A percentile compares a stretch with the other conserved stretches of the same genome.
phyloP scores from a whole-genome alignment of 2,797 vertebrate genomes.

The Enteromius viviparus region DNA sequence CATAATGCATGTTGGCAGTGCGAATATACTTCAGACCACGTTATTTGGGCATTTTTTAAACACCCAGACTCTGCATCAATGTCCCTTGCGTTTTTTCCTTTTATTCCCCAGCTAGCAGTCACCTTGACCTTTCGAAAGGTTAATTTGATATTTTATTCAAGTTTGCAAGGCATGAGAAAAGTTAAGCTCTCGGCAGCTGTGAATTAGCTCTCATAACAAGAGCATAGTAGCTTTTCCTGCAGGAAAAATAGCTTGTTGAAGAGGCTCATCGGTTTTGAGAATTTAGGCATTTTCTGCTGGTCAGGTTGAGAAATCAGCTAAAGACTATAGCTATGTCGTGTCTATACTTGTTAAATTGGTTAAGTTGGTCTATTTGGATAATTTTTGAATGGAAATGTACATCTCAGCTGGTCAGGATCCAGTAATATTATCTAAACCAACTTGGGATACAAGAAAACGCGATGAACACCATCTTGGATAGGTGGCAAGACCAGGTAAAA shows the following conservation, averaged over 20 bases:
- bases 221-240: neutral
- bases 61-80: neutral
- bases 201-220: conserved; percentile 1
- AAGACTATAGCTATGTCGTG: neutral
- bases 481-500: neutral
- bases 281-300: neutral
- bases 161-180: conserved; percentile 36
- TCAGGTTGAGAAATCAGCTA: neutral
- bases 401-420: neutral
- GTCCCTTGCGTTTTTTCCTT: conserved; percentile 42
- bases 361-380: neutral
- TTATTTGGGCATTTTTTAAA: conserved; percentile 21
- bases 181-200: conserved; percentile 17
- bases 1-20: conserved; percentile 38
- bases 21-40: neutral
- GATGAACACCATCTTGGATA: neutral
- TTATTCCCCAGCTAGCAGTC: conserved; percentile 21
- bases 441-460: neutral
- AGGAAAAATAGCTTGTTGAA: neutral
- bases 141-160: conserved; percentile 55
- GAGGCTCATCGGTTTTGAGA: neutral
- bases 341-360: neutral
- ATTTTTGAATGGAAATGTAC: neutral
- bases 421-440: neutral
- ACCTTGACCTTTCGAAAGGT: conserved; percentile 57